phyloP scores from a whole-genome alignment of 2,113 vertebrate genomes.

The Argyrosomus japonicus region DNA sequence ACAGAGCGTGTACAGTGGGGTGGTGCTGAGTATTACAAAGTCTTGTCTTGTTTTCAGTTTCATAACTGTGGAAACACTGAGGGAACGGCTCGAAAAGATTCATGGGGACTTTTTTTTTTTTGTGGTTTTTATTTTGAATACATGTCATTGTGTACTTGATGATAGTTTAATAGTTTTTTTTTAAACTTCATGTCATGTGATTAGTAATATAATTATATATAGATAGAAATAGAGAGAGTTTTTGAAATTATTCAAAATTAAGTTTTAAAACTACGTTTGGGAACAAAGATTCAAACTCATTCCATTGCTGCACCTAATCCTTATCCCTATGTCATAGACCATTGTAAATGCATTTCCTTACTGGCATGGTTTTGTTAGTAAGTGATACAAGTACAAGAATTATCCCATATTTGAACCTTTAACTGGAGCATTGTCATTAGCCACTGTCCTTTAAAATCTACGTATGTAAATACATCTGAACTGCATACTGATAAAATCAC shows the following conservation, averaged over 20 bases:
- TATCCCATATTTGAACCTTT: not conserved
- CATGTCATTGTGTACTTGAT: not conserved
- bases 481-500: not conserved
- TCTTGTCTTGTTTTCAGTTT: constrained; percentile 59
- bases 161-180: not conserved
- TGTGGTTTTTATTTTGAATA: not conserved
- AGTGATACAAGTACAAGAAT: too few relatives aligned
- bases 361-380: too few relatives aligned
- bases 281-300: too few relatives aligned
- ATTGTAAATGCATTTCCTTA: too few relatives aligned
- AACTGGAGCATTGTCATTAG: not conserved
- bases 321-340: too few relatives aligned
- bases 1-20: constrained; percentile 39
- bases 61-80: constrained; percentile 43
- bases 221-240: too few relatives aligned
- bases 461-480: not conserved
- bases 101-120: not conserved
- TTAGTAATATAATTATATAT: too few relatives aligned
- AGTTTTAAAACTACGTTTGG: too few relatives aligned
- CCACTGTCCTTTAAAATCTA: not conserved
- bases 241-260: too few relatives aligned
- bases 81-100: constrained; percentile 5
- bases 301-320: too few relatives aligned
- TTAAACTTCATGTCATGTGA: not conserved
- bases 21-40: constrained; percentile 47